Base-by-base conservation (phyloP, 2,888 invertebrate species). In the Pseudococcus viburni region DNA sequence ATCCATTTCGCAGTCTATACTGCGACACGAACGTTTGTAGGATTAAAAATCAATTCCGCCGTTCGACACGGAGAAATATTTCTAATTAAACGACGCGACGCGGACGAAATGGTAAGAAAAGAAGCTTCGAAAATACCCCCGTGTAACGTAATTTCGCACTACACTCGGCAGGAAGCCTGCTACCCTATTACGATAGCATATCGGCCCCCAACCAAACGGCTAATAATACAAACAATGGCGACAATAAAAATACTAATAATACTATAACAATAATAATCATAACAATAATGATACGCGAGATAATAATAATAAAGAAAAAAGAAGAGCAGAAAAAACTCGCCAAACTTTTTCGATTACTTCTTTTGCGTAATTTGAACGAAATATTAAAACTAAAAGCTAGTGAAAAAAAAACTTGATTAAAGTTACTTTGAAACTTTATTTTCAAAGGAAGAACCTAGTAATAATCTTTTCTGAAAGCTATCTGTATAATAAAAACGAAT, bases 381-480 rank as follows among this genome's bases (percentile, higher is more conserved):
- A 80, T 80, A 80, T 80, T 80, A 80, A 80, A 80, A 80, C 80
- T 42, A 80, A 80, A 80, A 80, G 19, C 39, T 42, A 42, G 68
- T 11, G 22, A 6, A 80, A 80, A 80, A 80, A 80, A 80, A 80
- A 80, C 80, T 80, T 80, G 80, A 80, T 80, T 80, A 80, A 80
- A 80, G 80, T 59, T 59, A 85, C 55, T 85, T 85, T 59, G 85
- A 85, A 85, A 85, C 59, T 85, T 85, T 85, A 85, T 85, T 85
- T 59, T 59, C 51, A 85, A 85, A 85, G 59, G 59, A 85, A 85
- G 39, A 85, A 85, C 59, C 85, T 64, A 85, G 59, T 59, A 85
- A 85, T 85, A 85, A 85, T 85, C 85, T 85, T 85, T 85, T 59
- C 51, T 59, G 59, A 85, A 85, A 85, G 85, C 85, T 85, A 85